Conservation (phyloP, 2,888 invertebrate species). For the Palloptera scutellata region DNA sequence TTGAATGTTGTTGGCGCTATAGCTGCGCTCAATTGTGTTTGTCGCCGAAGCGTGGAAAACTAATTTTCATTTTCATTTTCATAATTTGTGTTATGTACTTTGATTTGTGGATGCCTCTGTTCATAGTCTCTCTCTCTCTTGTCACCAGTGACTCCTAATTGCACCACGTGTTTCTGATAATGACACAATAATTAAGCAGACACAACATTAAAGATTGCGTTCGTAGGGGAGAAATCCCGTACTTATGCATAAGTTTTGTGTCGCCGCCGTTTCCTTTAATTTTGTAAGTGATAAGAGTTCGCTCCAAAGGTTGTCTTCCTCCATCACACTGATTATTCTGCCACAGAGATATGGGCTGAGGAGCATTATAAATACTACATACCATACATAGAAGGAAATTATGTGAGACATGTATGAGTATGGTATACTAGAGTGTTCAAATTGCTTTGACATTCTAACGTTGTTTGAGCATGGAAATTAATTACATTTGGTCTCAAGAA, state of each 20-base stretch:
- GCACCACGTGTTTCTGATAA: slow-evolving; percentile 64
- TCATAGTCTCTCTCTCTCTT: not conserved
- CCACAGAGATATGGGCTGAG: no score
- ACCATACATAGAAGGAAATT: no score
- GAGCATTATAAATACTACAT: no score
- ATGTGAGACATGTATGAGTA: no score
- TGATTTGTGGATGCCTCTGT: not conserved
- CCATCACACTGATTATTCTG: no score
- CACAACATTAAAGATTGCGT: slow-evolving; percentile 1
- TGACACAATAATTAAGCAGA: slow-evolving; percentile 54
- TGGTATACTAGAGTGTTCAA: no score
- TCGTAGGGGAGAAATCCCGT: not conserved
- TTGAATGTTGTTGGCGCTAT: not conserved
- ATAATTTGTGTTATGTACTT: slow-evolving; percentile 26
- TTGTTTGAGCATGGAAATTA: no score
- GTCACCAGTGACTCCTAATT: slow-evolving; percentile 44
- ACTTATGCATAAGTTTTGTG: not conserved
- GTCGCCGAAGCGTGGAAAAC: slow-evolving; percentile 62
- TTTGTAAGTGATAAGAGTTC: not conserved
- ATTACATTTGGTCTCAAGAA: no score
- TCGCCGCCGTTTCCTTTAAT: slow-evolving; percentile 6
- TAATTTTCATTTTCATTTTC: slow-evolving; percentile 56
- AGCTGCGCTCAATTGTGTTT: slow-evolving; percentile 56
- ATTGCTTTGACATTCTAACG: no score
- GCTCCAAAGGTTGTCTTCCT: no score